Conservation (phyloP, 1,140 invertebrate genomes). For the Cataglyphis hispanica region DNA sequence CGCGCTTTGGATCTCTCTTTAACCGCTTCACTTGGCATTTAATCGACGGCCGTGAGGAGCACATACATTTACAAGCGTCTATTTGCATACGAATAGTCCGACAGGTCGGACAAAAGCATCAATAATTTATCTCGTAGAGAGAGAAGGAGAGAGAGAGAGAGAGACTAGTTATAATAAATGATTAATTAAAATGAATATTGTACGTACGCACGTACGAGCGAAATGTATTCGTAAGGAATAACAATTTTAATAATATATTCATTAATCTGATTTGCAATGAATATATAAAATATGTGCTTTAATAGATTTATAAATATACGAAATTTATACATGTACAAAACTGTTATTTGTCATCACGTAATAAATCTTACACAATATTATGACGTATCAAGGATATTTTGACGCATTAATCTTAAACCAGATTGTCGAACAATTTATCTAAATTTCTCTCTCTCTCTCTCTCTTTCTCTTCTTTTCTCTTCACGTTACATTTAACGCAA, state of each 20-base stretch:
- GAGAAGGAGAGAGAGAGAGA: too few species aligned
- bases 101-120: constrained; percentile 37
- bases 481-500: too few species aligned
- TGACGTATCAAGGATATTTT: too few species aligned
- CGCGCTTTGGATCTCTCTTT: constrained; percentile 3
- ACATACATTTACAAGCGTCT: constrained; percentile 31
- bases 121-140: constrained; percentile 37
- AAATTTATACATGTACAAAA: too few species aligned
- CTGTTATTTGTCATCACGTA: too few species aligned
- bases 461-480: too few species aligned
- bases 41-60: constrained; percentile 38
- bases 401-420: too few species aligned
- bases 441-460: too few species aligned
- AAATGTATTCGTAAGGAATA: not conserved
- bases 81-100: constrained; percentile 39
- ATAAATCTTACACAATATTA: too few species aligned
- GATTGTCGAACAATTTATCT: too few species aligned
- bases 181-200: constrained; percentile 7
- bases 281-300: not conserved
- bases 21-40: constrained; percentile 56
- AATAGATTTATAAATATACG: too few species aligned
- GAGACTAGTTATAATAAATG: constrained; percentile 4
- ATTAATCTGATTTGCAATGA: not conserved
- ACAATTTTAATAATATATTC: not conserved
- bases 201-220: not conserved